phyloP scores from a whole-genome alignment of 2,888 invertebrate genomes.

The Molanna angustata region DNA sequence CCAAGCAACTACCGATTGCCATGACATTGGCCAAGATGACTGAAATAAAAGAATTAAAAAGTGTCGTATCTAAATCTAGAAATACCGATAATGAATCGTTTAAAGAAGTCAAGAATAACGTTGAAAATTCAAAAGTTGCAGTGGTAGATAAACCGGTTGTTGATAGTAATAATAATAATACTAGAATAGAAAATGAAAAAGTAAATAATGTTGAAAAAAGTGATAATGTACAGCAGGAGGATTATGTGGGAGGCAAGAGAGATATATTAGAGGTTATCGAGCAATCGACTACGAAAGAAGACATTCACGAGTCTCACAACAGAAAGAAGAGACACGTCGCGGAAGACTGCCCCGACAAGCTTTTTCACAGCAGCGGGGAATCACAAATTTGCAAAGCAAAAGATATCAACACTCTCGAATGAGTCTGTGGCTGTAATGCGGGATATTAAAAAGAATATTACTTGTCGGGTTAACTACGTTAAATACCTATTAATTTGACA shows the following conservation, averaged over 20 bases:
- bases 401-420: too few relatives aligned
- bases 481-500: too few relatives aligned
- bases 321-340: constrained; percentile 13
- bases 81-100: constrained; percentile 6
- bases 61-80: background rate
- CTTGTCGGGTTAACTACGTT: too few relatives aligned
- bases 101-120: constrained; percentile 5
- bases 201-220: background rate
- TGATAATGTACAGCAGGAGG: constrained; percentile 6
- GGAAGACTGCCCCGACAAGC: constrained; percentile 5
- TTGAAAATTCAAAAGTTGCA: background rate
- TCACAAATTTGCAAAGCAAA: constrained; percentile 6
- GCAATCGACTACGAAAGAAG: background rate
- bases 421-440: too few relatives aligned
- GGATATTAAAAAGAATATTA: too few relatives aligned
- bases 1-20: constrained; percentile 16
- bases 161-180: background rate
- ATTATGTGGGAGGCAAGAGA: constrained; percentile 26
- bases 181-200: constrained; percentile 1
- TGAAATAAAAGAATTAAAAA: background rate
- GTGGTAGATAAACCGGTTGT: background rate
- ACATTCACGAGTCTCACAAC: constrained; percentile 7
- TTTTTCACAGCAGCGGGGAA: constrained; percentile 6
- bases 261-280: constrained; percentile 24
- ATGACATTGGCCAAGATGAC: constrained; percentile 18